Conservation (phyloP, 2,113 vertebrate genomes). For the Carassius carassius region DNA sequence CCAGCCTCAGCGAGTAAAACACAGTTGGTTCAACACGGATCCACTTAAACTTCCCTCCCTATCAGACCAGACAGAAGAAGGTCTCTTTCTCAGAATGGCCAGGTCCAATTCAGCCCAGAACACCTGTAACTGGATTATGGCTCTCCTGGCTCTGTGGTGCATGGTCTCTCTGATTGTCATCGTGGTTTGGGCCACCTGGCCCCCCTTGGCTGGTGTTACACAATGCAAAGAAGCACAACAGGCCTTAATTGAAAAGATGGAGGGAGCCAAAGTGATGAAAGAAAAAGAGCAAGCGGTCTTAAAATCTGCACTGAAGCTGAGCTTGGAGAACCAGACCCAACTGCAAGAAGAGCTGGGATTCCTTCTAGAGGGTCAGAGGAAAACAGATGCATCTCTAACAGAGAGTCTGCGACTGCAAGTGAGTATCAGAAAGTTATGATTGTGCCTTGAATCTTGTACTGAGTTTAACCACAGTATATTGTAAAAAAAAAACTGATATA, state of each 20-base stretch:
- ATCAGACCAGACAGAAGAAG: neutral
- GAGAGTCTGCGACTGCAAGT: conserved; percentile 45
- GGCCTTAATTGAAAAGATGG: conserved; percentile 37
- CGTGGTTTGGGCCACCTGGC: conserved; percentile 56
- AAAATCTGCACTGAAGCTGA: conserved; percentile 18
- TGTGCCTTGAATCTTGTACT: neutral
- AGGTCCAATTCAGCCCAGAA: conserved; percentile 33
- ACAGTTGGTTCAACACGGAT: neutral
- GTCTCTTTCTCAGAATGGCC: conserved; percentile 39
- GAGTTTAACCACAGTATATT: neutral
- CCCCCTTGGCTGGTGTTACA: neutral
- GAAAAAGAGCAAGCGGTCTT: conserved; percentile 30
- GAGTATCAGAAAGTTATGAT: neutral
- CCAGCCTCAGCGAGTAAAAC: conserved; percentile 9
- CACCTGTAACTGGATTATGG: conserved; percentile 44
- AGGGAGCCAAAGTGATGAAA: conserved; percentile 21
- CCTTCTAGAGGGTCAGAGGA: conserved; percentile 21
- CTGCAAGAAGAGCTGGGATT: conserved; percentile 35
- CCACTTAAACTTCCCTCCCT: neutral
- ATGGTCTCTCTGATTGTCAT: conserved; percentile 56
- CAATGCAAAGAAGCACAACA: conserved; percentile 37
- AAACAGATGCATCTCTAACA: conserved; percentile 30
- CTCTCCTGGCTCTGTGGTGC: conserved; percentile 55
- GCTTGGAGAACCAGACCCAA: conserved; percentile 31
- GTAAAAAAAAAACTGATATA: neutral